Percentiles rank a stretch among this genome's conserved stretches.
phyloP scores from a whole-genome alignment of 2,888 invertebrate species.

The Mythimna ferrago region DNA sequence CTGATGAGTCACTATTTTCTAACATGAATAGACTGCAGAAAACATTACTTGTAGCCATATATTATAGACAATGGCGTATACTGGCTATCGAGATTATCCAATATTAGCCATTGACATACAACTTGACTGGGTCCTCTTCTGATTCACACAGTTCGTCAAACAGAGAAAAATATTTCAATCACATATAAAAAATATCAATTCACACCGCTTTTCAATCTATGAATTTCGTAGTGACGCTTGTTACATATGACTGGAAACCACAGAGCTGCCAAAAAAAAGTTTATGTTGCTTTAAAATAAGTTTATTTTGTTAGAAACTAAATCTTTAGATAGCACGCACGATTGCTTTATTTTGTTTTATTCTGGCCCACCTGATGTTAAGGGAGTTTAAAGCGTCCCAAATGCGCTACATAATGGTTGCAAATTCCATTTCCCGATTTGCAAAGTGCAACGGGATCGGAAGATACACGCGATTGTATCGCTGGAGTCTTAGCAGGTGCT shows the following conservation, averaged over 20 bases:
- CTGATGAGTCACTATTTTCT: too few species aligned
- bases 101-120: background rate
- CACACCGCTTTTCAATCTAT: constrained; percentile 24
- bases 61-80: background rate
- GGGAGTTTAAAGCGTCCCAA: too few species aligned
- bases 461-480: too few species aligned
- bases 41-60: too few species aligned
- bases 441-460: too few species aligned
- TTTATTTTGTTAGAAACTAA: background rate
- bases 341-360: background rate
- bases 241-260: constrained; percentile 6
- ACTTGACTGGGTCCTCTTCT: background rate
- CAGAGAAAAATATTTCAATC: constrained; percentile 28
- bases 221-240: constrained; percentile 39
- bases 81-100: constrained; percentile 5
- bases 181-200: constrained; percentile 46
- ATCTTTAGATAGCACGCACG: background rate
- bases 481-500: background rate
- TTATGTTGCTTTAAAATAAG: background rate
- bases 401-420: too few species aligned
- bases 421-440: too few species aligned
- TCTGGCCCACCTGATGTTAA: background rate
- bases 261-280: constrained; percentile 8
- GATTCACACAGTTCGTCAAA: background rate
- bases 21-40: too few species aligned